Evolutionary conservation across 2,888 invertebrate genomes (phyloP), one percentile per base, ranked within the genome.

Genomic region (Chrysolina americana): DNA sequence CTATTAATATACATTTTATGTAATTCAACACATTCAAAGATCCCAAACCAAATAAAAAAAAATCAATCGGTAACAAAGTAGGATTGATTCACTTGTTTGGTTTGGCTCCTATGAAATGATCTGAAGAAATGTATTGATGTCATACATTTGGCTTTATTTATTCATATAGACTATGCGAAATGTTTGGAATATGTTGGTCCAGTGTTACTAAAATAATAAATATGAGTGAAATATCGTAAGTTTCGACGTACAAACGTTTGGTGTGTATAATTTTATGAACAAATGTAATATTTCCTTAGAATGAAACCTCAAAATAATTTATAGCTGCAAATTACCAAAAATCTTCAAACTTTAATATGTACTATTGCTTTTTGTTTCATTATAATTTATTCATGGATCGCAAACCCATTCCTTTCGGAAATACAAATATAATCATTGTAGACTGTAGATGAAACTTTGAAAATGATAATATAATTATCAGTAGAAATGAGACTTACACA

Each of bases 1-100:
- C 68, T 68, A 68, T 68, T 50, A 50, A 41, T 50, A 50, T 50
- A 66, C 15, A 15, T 50, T 66, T 50, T 17, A 17, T 36, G n/a
- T 66, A 66, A 28, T 48, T 23, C 36, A 50, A 66, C 53, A 48
- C 13, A 36, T 59, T 15, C 28, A 9, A 28, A n/a, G 28, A 28
- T 36, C 23, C 56, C 56, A 56, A 56, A 56, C 10, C 23, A 28
- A 28, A 23, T 13, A 13, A 1, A 56, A 23, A 23, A 59, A 28
- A 2, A n/a, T 59, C 11, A 15, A 28, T 36, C 19, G 13, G 56
- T 21, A 13, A 21, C 23, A 6, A 21, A 13, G 13, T 23, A 56
- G 13, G 15, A 9, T 15, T 21, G n/a, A 19, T n/a, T n/a, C 19
- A 19, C 10, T 56, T 17, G 17, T 56, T 56, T 13, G 56, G 56